Evolutionary conservation across 2,113 vertebrate species (phyloP), one percentile per base, ranked within the genome.

Genomic region (Sprattus sprattus): DNA sequence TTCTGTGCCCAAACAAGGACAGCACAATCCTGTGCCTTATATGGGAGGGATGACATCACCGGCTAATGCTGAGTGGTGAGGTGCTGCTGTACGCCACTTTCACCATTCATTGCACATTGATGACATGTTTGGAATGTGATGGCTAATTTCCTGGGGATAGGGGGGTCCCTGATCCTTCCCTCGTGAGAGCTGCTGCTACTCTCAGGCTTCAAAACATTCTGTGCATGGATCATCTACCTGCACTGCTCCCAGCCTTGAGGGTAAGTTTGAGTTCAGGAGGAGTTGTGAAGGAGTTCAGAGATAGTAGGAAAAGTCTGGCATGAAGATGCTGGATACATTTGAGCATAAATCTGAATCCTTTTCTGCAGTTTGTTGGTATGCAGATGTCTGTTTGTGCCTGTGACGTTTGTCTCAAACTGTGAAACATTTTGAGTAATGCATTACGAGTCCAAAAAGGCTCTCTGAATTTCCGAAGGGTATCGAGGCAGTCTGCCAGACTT

Each of bases 71-170:
- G 94, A 92, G 92, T 91, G 91, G 93, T 94, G 94, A 92, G 86
- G 83, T 87, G 94, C 94, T 5, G 90, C 94, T 94, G 90, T 89
- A 89, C 92, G 93, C 94, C 93, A 94, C 93, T 88, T 94, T 92
- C 96, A 97, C 96, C 94, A 97, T 94, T 93, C 95, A 93, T 94
- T 94, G 95, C 96, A 93, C 91, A 75, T 81, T 87, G 92, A 92
- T 95, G 95, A 94, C 94, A 95, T 89, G 93, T 91, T 92, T 90
- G 95, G 94, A 95, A 93, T 94, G 93, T 92, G 91, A 93, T 91
- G 92, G 94, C 91, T 93, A 89, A 93, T 90, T 93, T 93, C 92
- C 92, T 84, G 85, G 25, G 88, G 93, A 93, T 91, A 85, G 49
- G 83, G 89, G 90, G 71, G 71, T 78, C 90, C 88, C 75, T 89